A percentile compares a stretch with the other conserved stretches of the same genome.
Conservation (phyloP, 2,113 vertebrate genomes). For the Perognathus longimembris region DNA sequence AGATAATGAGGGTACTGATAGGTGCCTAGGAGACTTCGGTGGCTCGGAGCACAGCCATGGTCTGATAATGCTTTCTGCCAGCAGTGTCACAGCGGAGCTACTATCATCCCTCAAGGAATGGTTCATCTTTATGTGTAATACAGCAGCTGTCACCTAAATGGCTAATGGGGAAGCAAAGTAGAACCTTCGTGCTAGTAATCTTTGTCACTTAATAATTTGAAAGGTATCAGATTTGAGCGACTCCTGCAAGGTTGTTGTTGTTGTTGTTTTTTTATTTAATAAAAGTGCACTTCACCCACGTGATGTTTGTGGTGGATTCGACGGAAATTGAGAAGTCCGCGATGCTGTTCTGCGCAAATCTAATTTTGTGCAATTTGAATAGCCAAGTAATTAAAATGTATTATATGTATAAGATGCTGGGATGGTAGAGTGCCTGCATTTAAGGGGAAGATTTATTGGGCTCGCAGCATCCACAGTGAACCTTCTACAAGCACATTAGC, state of each 20-base stretch:
- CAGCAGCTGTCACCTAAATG: slow-evolving; percentile 93
- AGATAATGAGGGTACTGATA: slow-evolving; percentile 98
- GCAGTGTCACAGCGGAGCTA: slow-evolving; percentile 90
- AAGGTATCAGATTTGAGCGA: slow-evolving; percentile 86
- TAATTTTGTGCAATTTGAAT: slow-evolving; percentile 87
- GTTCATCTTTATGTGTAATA: slow-evolving; percentile 91
- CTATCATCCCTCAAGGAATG: slow-evolving; percentile 91
- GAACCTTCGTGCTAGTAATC: slow-evolving; percentile 89
- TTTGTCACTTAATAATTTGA: slow-evolving; percentile 91
- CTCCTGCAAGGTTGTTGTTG: slow-evolving; percentile 69
- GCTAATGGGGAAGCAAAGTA: slow-evolving; percentile 90
- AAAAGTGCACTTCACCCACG: slow-evolving; percentile 72
- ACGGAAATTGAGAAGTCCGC: slow-evolving; percentile 85
- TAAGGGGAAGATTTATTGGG: slow-evolving; percentile 90
- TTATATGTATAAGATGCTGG: slow-evolving; percentile 88
- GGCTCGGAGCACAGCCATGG: slow-evolving; percentile 94
- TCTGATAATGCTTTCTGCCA: slow-evolving; percentile 94
- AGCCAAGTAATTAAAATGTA: slow-evolving; percentile 91
- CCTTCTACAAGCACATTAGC: slow-evolving; percentile 86
- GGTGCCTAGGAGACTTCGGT: slow-evolving; percentile 96
- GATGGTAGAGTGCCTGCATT: slow-evolving; percentile 86
- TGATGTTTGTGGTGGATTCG: slow-evolving; percentile 79
- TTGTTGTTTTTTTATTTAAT: slow-evolving; percentile 57
- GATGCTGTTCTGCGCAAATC: slow-evolving; percentile 81
- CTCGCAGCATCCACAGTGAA: slow-evolving; percentile 85